Base-by-base conservation (phyloP, 2,113 vertebrate species). In the Vombatus ursinus region DNA sequence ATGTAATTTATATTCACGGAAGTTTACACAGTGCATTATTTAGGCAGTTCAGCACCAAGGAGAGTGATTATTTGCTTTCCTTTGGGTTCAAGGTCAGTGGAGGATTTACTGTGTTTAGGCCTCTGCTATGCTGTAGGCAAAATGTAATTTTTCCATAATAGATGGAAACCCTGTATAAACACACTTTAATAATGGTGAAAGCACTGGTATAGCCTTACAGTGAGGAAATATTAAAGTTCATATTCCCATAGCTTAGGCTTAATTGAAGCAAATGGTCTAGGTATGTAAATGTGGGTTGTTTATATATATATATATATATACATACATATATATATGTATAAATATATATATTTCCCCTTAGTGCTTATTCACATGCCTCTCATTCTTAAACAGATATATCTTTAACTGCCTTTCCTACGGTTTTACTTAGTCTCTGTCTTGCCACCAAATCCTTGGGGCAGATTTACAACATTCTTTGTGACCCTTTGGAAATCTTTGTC, bases 151-250 rank as follows among this genome's bases (percentile, higher is more conserved):
- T 98, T 98, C 97, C 92, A 94, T 97, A 95, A 97, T 52, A 93
- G 93, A 90, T 94, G 96, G 92, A 98, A 97, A 96, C 93, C 91
- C 52, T 93, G 51, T 97, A 96, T 96, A 97, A 98, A 96, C 96
- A 97, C n/a, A 52, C 94, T 96, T 97, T 97, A 96, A 97, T 98
- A 97, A 96, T 97, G 94, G 96, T 91, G 94, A 96, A 94, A 94
- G 93, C 92, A n/a, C 94, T 95, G 50, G 93, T 90, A 93, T 95
- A 92, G 95, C 54, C 48, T 90, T 92, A 54, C 91, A 93, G 93
- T 84, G 95, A 98, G 95, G 96, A 97, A 96, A 97, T 97, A 97
- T 93, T 97, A 95, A 98, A 96, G 96, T 98, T 96, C 97, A 93
- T 50, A 94, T 49, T 96, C 96, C 93, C 57, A 50, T 95, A 95